Evolutionary conservation across 2,888 invertebrate genomes (phyloP), one percentile per base, ranked within the genome.

Genomic region (Gnatocerus cornutus): DNA sequence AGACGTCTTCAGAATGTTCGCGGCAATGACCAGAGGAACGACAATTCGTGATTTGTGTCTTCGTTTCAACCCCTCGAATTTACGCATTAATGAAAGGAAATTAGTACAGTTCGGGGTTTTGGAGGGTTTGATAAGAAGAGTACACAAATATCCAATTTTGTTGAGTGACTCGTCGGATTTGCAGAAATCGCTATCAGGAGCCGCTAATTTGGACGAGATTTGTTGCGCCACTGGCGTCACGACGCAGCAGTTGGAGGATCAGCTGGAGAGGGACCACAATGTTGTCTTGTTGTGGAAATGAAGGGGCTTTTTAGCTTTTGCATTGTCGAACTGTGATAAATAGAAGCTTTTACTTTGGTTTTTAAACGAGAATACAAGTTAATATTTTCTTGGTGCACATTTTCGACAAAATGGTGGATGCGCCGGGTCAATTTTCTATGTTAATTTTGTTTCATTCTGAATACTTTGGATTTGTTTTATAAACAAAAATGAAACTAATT

Each of bases 91-190:
- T 80, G 94, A 94, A 85, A 87, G 94, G 74, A 92, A 92, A 79
- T 88, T 97, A 52, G 92, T 96, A 58, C 93, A 96, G 76, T 97
- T 95, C 84, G 96, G 96, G 0, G 87, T 96, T n/a, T 88, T 96
- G 3, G 92, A 95, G 81, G 93, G 93, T 0, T 87, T 96, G 4
- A 94, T 97, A 66, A 87, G 94, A 30, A 87, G 94, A 73, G 90
- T 96, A 0, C 91, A 95, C 77, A 94, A 94, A 73, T 85, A 84
- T 76, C 85, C 85, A 1, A 79, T 85, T 46, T 76, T 81, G 27
- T 68, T 85, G 27, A 58, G 29, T 27, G 79, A 78, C 1, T 81
- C 83, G 12, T 75, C 77, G 8, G 84, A 84, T 39, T 84, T 92
- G 37, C 88, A 90, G 41, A 87, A 89, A 56, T 88, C 93, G 78